Evolutionary conservation across 2,113 vertebrate species (phyloP), one percentile per base, ranked within the genome.

Genomic region (Xiphophorus maculatus): DNA sequence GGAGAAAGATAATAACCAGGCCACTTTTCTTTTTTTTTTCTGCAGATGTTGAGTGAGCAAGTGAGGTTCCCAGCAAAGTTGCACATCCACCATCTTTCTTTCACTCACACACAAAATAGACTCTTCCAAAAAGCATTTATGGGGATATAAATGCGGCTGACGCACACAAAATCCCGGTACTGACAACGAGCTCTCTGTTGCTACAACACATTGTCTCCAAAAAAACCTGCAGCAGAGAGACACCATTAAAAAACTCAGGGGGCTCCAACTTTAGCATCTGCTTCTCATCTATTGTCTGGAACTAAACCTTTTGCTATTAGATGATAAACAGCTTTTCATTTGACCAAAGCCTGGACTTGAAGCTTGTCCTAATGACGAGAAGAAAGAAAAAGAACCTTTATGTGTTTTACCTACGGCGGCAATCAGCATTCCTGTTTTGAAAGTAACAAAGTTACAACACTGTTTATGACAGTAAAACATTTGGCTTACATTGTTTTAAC

Each of bases 131-230:
- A 83, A 69, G 70, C 33, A 68, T 77, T 70, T 8, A 25, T 25
- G 60, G 25, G 66, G 25, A 72, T 19, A 58, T 67, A 29, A 78
- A 63, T 44, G 66, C 13, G 42, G 77, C 68, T 27, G 64, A 70
- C 72, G 32, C 32, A 60, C 77, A 71, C 28, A 63, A 48, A 69
- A 54, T 35, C 51, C 32, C 48, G 29, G 25, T 48, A 73, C 66
- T 12, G 35, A 76, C 75, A 79, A 67, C 74, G 73, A 32, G 33
- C 80, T 71, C 42, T 32, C 74, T 63, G 83, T 88, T 89, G 81
- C 79, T 87, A 83, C 79, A 89, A 81, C 83, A 77, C 81, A 79
- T 84, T 79, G 86, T 84, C 79, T 85, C 71, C 74, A 73, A 87
- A 87, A 28, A 73, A 87, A 87, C 82, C 84, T 76, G 81, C 81